Conservation (phyloP, 2,888 invertebrate genomes). For the Pristionchus japonicus region DNA sequence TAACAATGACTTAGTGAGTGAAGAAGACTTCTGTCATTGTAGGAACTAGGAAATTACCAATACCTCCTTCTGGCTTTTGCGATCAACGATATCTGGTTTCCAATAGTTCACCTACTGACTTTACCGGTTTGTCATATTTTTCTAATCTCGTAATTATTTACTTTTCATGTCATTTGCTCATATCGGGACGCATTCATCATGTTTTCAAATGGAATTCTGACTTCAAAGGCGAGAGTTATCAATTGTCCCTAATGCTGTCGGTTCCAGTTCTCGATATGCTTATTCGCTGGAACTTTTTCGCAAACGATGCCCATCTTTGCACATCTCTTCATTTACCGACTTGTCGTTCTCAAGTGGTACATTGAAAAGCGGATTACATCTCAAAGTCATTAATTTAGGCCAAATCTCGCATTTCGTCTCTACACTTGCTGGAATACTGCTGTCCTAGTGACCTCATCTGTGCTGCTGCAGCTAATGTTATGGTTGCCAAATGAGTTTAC, state of each 20-base stretch:
- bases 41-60: neutral
- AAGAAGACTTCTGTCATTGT: too few species aligned
- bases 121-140: neutral
- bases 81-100: slow-evolving; percentile 22
- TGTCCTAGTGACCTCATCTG: neutral
- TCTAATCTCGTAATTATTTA: neutral
- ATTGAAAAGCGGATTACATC: neutral
- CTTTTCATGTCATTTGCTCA: neutral
- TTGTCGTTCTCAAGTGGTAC: neutral
- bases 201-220: neutral
- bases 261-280: neutral
- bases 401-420: neutral
- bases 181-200: slow-evolving; percentile 29
- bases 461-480: neutral
- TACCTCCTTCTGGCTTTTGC: neutral
- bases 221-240: neutral
- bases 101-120: neutral
- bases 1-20: too few species aligned
- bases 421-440: neutral
- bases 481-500: neutral
- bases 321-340: slow-evolving; percentile 27
- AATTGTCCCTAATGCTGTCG: neutral
- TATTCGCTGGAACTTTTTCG: neutral
- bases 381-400: neutral
- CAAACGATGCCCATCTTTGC: slow-evolving; percentile 13